Base-by-base conservation (phyloP, 2,113 vertebrate genomes). In the Bombycilla garrulus region DNA sequence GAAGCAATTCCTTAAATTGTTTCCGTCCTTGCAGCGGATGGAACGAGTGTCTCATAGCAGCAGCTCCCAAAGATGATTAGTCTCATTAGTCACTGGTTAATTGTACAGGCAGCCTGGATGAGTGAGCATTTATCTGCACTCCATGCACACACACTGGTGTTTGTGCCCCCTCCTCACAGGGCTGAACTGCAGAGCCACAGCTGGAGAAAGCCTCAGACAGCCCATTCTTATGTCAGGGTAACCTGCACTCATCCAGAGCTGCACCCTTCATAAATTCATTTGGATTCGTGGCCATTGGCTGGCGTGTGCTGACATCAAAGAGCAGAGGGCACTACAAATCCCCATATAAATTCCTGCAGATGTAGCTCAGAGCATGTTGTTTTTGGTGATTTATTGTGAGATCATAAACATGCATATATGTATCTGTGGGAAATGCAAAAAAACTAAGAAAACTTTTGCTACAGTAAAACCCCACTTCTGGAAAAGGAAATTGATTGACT, bases 41-140 rank as follows among this genome's bases (percentile, higher is more conserved):
- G 73, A 88, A 94, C 40, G 78, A 85, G 57, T 3, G 12, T 11
- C 54, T 62, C 40, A 50, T 6, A 88, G 67, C 35, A 82, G 66
- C 61, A 93, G 47, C 74, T 64, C 73, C 26, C 71, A 54, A 11
- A 29, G 36, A 47, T 73, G 50, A 38, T 73, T 53, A 72, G 22
- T 21, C 13, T 72, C 81, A 72, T 53, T 45, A 79, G 38, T 70
- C 81, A 60, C 26, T 64, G 72, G 53, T 72, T 77, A 83, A 82
- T 79, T 78, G 69, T 12, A 50, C 35, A 70, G 67, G 80, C 53
- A 90, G 78, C 38, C 61, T 54, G 47, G 33, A n/a, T 6, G 8
- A 80, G n/a, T 12, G 21, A 90, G 57, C 50, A 28, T 70, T 89
- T 73, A 45, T 90, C 82, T 86, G 82, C 51, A 51, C 38, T 62